Evolutionary conservation across 1,140 invertebrate species (phyloP), one percentile per base, ranked within the genome.

Genomic region (Listronotus bonariensis): DNA sequence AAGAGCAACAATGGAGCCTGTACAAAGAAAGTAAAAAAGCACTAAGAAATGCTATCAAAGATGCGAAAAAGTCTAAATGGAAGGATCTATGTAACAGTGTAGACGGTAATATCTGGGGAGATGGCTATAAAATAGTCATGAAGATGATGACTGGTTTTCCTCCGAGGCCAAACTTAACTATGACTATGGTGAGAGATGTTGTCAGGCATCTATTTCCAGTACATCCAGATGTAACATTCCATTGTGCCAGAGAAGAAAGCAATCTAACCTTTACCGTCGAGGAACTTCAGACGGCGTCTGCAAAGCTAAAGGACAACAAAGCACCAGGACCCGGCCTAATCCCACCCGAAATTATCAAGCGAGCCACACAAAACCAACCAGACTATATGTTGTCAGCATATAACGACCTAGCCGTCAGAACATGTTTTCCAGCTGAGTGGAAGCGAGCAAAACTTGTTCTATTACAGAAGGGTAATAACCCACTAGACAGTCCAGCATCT

Each of bases 61-160:
- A 15, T 0, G 48, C 45, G 1, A 69, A 75, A 36, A 11, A n/a
- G 9, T 43, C 43, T 26, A 40, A 46, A 10, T 72, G 67, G 70
- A 68, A 52, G 12, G 15, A 46, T 1, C 11, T 75, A 0, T 43
- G 42, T 8, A 11, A 68, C 6, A 65, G 67, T 3, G 49, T 75
- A 0, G 60, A 76, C 18, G 15, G 56, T 0, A 70, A 75, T 38
- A 66, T 69, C 0, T 74, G 62, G 59, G 72, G 74, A 3, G 18
- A 66, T 11, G 68, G 62, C 0, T 76, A 77, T 57, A 73, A 69
- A 18, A 61, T 74, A 10, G 68, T 65, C 0, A 72, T 54, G 46
- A 49, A 53, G 10, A 72, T 63, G 15, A 12, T 70, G 12, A 40
- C 12, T 18, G 56, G 45, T 5, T 41, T 34, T 26, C 40, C 41